Percentiles rank a stretch among this genome's conserved stretches.
phyloP scores from a whole-genome alignment of 2,797 vertebrate species.

The Darevskia mixta region DNA sequence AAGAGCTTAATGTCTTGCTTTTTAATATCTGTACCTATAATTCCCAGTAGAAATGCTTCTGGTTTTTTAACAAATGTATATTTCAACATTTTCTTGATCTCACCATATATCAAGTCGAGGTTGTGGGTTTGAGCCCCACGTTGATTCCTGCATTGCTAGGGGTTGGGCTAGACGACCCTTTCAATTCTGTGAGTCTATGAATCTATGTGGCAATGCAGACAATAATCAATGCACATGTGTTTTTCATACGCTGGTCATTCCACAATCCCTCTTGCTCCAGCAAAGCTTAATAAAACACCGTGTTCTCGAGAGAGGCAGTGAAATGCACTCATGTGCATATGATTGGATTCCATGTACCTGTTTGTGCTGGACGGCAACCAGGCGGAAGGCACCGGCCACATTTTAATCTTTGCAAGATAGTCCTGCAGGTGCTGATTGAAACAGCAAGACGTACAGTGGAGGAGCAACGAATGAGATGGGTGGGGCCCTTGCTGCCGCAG shows the following conservation, averaged over 20 bases:
- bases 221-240: slow-evolving; percentile 60
- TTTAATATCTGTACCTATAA: too few species aligned
- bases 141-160: too few species aligned
- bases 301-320: slow-evolving; percentile 30
- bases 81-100: too few species aligned
- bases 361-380: neutral
- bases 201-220: neutral
- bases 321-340: slow-evolving; percentile 47
- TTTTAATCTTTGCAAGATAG: neutral
- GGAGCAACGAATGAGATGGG: neutral
- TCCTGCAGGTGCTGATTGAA: neutral
- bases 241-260: slow-evolving; percentile 53
- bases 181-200: too few species aligned
- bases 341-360: slow-evolving; percentile 39
- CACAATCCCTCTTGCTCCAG: slow-evolving; percentile 54
- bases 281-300: slow-evolving; percentile 33
- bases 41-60: too few species aligned
- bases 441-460: neutral
- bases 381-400: neutral
- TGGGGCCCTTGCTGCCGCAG: neutral
- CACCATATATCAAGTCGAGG: too few species aligned
- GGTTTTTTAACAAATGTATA: too few species aligned
- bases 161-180: too few species aligned
- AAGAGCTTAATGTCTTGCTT: too few species aligned
- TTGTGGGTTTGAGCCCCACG: too few species aligned